Evolutionary conservation across 2,888 invertebrate species (phyloP).

Genomic region (Limulus polyphemus): DNA sequence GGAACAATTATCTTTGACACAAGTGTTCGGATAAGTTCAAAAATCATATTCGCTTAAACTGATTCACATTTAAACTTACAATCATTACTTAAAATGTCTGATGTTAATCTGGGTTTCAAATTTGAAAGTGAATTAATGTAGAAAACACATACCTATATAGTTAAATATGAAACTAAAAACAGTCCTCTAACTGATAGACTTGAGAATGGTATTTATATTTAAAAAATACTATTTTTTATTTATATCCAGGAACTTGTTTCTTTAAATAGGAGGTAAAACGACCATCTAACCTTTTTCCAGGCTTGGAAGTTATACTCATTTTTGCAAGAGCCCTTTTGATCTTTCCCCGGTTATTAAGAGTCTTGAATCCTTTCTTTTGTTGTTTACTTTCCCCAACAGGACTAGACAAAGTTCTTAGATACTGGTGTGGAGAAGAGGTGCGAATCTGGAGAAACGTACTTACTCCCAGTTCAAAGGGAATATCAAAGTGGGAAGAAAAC

Average conservation of each 20-base stretch:
- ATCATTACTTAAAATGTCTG: too few species aligned
- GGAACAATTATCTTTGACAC: too few species aligned
- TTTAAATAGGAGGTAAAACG: background rate
- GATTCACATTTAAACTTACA: too few species aligned
- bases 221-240: background rate
- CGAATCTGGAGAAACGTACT: conserved; percentile 7
- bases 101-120: too few species aligned
- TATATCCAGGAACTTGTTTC: background rate
- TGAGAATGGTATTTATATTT: too few species aligned
- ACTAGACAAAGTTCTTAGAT: conserved; percentile 32
- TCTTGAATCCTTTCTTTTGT: conserved; percentile 56
- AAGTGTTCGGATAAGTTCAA: too few species aligned
- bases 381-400: conserved; percentile 35
- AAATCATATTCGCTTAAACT: too few species aligned
- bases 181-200: too few species aligned
- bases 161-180: too few species aligned
- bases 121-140: too few species aligned
- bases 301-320: conserved; percentile 50
- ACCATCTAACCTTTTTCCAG: conserved; percentile 23
- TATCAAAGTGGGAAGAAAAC: conserved; percentile 60
- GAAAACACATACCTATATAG: too few species aligned
- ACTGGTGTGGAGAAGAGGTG: conserved; percentile 10
- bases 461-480: conserved; percentile 8
- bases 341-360: conserved; percentile 68
- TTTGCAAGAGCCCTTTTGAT: conserved; percentile 78